phyloP scores from a whole-genome alignment of 2,113 vertebrate genomes.

The Thunnus thynnus region DNA sequence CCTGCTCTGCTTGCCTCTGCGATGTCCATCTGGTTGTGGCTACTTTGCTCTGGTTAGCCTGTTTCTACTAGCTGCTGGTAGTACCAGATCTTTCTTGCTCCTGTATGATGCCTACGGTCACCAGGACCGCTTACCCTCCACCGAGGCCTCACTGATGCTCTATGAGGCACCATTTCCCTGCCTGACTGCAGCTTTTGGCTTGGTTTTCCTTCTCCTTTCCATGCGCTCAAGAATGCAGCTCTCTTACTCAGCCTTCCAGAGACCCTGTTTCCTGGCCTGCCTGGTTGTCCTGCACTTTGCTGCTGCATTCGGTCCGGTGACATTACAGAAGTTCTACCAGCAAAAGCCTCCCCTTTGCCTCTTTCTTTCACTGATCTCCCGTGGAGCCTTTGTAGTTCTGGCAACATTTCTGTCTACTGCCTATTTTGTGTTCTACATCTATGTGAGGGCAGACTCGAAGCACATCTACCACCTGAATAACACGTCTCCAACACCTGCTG shows the following conservation, averaged over 20 bases:
- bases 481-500: conserved; percentile 85
- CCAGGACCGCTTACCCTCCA: conserved; percentile 82
- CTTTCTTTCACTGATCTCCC: conserved; percentile 87
- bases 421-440: conserved; percentile 89
- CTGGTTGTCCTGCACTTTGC: conserved; percentile 87
- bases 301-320: conserved; percentile 85
- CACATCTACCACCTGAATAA: conserved; percentile 89
- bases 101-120: conserved; percentile 90
- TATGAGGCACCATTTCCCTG: conserved; percentile 91
- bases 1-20: conserved; percentile 87
- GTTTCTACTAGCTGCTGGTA: conserved; percentile 86
- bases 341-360: conserved; percentile 84
- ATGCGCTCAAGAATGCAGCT: conserved; percentile 86
- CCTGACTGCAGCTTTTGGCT: conserved; percentile 89
- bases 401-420: conserved; percentile 86
- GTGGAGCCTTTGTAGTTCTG: conserved; percentile 88
- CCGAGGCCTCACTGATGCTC: conserved; percentile 85
- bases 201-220: conserved; percentile 90
- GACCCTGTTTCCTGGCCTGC: conserved; percentile 86
- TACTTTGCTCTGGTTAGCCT: conserved; percentile 89
- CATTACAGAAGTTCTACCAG: conserved; percentile 84
- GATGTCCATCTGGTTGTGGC: conserved; percentile 88
- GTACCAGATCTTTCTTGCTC: conserved; percentile 86
- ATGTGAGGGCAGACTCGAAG: conserved; percentile 85
- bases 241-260: conserved; percentile 85